Conservation (phyloP, 2,113 vertebrate genomes). For the Indri indri region DNA sequence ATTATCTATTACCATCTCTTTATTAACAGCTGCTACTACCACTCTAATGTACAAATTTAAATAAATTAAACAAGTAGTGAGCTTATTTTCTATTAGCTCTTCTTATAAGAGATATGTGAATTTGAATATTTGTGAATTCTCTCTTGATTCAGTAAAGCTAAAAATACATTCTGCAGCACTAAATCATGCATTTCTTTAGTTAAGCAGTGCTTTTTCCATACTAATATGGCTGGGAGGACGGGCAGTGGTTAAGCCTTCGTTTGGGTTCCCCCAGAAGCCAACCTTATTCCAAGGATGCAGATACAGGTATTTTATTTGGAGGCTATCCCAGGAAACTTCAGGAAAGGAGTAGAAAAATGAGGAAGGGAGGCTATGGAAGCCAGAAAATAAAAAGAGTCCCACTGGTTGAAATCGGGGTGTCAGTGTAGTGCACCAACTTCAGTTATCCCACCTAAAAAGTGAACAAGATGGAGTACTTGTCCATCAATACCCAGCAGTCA, state of each 20-base stretch:
- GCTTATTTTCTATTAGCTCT: neutral
- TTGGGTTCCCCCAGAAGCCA: neutral
- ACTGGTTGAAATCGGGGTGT: neutral
- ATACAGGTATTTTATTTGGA: neutral
- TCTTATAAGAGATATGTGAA: neutral
- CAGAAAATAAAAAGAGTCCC: neutral
- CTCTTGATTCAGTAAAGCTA: neutral
- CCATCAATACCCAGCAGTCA: fast-evolving
- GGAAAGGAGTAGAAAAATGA: neutral
- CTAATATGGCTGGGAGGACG: neutral
- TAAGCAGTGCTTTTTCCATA: neutral
- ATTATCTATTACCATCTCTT: neutral
- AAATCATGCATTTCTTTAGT: neutral
- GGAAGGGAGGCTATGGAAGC: neutral
- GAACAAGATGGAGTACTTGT: fast-evolving
- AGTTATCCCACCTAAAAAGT: neutral
- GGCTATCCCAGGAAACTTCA: neutral
- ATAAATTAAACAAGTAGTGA: neutral
- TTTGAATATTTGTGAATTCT: neutral
- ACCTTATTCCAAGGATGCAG: neutral
- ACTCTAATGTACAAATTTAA: neutral
- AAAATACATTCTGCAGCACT: neutral
- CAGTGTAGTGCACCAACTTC: too few relatives aligned
- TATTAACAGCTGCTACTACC: neutral
- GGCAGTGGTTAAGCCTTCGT: neutral